A percentile compares a stretch with the other conserved stretches of the same genome.
These are phyloP conservation scores for Chaetops frenatus DNA, from an alignment of 2,113 vertebrate genomes.

Conservation along the genomic window DNA sequence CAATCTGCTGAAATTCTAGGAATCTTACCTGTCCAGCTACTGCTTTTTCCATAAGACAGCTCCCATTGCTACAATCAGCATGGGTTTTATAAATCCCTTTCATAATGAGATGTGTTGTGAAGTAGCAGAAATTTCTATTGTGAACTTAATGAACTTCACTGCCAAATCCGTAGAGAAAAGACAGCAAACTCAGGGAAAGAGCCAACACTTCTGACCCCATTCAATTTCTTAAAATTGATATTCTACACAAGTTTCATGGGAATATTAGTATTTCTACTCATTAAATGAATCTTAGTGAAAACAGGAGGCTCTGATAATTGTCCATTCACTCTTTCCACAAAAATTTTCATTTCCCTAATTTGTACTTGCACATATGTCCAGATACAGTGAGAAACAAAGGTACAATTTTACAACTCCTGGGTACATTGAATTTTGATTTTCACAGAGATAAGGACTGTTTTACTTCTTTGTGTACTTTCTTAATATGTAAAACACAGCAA, in stretches of 20 bases:
- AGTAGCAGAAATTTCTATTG: constrained; percentile 17
- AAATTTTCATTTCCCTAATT: neutral
- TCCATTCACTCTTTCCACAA: neutral
- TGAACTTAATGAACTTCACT: constrained; percentile 16
- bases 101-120: constrained; percentile 32
- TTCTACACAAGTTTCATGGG: neutral
- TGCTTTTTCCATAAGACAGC: neutral
- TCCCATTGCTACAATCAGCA: constrained; percentile 32
- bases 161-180: neutral
- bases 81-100: constrained; percentile 48
- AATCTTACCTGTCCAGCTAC: constrained; percentile 8
- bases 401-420: neutral
- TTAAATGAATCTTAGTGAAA: neutral
- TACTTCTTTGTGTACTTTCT: neutral
- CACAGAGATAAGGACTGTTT: neutral
- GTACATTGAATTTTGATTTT: neutral
- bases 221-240: neutral
- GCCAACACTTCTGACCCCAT: neutral
- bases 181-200: neutral
- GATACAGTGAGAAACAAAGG: neutral
- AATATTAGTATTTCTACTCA: neutral
- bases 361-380: neutral
- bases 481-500: neutral
- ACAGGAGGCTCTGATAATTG: neutral
- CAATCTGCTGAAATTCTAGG: constrained; percentile 13